Base-by-base conservation (phyloP, 2,888 invertebrate species). In the Diadromus collaris region DNA sequence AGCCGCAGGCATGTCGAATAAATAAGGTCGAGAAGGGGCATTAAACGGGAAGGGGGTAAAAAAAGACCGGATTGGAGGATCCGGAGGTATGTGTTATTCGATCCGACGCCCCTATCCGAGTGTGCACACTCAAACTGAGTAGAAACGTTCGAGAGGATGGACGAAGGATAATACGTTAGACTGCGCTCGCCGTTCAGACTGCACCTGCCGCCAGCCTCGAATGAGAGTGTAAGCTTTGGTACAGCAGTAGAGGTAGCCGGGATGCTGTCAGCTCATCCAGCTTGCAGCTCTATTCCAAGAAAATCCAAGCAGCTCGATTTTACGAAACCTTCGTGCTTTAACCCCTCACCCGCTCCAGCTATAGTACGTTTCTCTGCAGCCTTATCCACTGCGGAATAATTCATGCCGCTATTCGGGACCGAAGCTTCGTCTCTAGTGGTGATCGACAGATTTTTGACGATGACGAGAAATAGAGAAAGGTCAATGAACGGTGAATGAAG, bases 121-220 rank as follows among this genome's bases (percentile, higher is more conserved):
- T 76, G 79, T 73, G 69, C 76, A 79, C 69, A 76, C 76, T 79
- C 60, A 69, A 54, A 44, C 69, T 69, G 75, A 79, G 79, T 76
- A 72, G 76, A 79, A 79, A 73, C 73, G 73, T 69, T 79, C 54
- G 76, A 60, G 54, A 76, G 69, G 76, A 76, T 69, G 76, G 60
- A 79, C 76, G 64, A 70, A 64, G 79, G 79, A 79, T 79, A 76
- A 79, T 79, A 79, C 79, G 79, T 79, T 79, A 61, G 54, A 67
- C 48, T 51, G 56, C 48, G 75, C 63, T 58, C 67, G 63, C 38
- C 60, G 56, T 70, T 71, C 67, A 61, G 68, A 72, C 61, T 29
- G 67, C 73, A 79, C 76, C 79, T 79, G 79, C 72, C 69, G 70
- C 63, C 46, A 46, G 21, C n/a, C 16, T 54, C 24, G 56, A 65